Conservation (phyloP, 2,888 invertebrate genomes). For the Rutpela maculata region DNA sequence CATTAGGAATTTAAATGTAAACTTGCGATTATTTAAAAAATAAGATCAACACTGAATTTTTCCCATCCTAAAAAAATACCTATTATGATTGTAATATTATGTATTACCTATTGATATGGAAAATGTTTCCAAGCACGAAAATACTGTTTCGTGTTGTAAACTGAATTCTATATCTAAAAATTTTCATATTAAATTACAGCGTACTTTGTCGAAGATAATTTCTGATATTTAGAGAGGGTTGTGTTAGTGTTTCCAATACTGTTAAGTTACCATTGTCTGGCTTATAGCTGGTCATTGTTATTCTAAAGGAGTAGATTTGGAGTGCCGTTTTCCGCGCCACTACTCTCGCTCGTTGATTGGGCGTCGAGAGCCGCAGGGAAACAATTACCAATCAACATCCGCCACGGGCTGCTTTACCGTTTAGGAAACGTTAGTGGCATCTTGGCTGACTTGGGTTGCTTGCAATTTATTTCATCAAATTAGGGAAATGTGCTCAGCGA, state of each 20-base stretch:
- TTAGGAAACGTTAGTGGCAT: slow-evolving; percentile 51
- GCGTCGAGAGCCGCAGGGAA: slow-evolving; percentile 69
- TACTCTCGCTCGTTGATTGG: slow-evolving; percentile 72
- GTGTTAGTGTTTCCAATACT: slow-evolving; percentile 30
- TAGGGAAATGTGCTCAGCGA: slow-evolving; percentile 69
- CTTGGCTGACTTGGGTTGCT: slow-evolving; percentile 52
- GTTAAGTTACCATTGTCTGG: slow-evolving; percentile 37
- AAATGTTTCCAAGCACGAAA: too few relatives aligned
- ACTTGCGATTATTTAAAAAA: too few relatives aligned
- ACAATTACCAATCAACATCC: slow-evolving; percentile 69
- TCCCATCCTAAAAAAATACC: too few relatives aligned
- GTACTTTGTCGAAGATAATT: not conserved
- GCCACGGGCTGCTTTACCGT: slow-evolving; percentile 57
- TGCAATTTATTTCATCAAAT: slow-evolving; percentile 69
- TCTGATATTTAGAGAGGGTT: slow-evolving; percentile 9
- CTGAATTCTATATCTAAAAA: not conserved
- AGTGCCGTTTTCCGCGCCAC: slow-evolving; percentile 73
- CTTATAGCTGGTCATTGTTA: slow-evolving; percentile 67
- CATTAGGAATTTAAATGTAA: too few relatives aligned
- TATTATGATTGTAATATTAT: too few relatives aligned
- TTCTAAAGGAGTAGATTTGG: slow-evolving; percentile 68
- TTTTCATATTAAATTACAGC: slow-evolving; percentile 6
- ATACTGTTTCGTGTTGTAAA: not conserved
- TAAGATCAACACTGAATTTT: too few relatives aligned
- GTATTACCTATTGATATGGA: too few relatives aligned